Evolutionary conservation across 2,888 invertebrate species (phyloP).

Genomic region (Timandra comae): DNA sequence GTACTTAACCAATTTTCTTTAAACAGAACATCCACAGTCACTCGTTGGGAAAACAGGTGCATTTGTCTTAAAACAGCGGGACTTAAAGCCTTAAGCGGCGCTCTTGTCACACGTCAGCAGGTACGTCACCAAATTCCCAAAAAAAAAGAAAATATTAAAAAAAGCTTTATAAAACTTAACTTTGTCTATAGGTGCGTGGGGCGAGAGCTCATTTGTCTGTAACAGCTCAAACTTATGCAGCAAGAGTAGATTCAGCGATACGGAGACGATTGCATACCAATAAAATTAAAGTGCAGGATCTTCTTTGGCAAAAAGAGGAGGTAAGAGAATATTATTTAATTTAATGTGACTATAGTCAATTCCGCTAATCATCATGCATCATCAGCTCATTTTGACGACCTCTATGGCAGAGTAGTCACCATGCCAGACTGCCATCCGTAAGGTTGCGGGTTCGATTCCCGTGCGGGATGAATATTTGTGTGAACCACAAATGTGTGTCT

Average conservation of each 20-base stretch:
- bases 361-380: too few relatives aligned
- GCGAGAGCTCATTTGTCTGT: slow-evolving; percentile 83
- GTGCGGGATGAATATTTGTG: too few relatives aligned
- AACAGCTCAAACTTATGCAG: slow-evolving; percentile 82
- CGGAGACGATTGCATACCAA: slow-evolving; percentile 87
- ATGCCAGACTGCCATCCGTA: too few relatives aligned
- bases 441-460: too few relatives aligned
- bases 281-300: slow-evolving; percentile 83
- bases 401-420: too few relatives aligned
- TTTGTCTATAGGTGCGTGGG: slow-evolving; percentile 72
- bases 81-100: slow-evolving; percentile 44
- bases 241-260: slow-evolving; percentile 83
- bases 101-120: slow-evolving; percentile 50
- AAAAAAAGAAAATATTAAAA: too few relatives aligned
- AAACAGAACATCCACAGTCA: slow-evolving; percentile 41
- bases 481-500: too few relatives aligned
- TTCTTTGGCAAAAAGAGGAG: slow-evolving; percentile 87
- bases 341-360: too few relatives aligned
- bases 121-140: too few relatives aligned
- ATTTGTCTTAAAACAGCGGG: slow-evolving; percentile 47
- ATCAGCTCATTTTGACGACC: too few relatives aligned
- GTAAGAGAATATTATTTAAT: too few relatives aligned
- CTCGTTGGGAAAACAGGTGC: slow-evolving; percentile 54
- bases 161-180: not conserved
- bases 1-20: slow-evolving; percentile 1